Conservation (phyloP, 2,888 invertebrate species). For the Metallyticus violacea region DNA sequence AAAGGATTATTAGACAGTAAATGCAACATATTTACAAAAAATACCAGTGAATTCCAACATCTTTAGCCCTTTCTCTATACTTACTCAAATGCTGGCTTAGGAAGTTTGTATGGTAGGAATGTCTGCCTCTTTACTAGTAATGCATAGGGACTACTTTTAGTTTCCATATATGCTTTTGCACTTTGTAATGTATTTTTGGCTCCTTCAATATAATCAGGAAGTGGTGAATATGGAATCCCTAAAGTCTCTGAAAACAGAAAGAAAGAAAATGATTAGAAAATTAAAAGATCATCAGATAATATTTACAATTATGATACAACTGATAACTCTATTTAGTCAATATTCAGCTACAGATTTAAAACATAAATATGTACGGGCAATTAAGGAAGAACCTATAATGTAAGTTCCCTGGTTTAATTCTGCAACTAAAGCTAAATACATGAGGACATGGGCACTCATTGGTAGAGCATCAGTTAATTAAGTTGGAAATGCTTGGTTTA, state of each 20-base stretch:
- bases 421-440: too few species aligned
- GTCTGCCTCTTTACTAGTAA: slow-evolving; percentile 47
- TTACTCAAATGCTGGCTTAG: slow-evolving; percentile 33
- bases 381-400: too few species aligned
- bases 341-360: too few species aligned
- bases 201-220: slow-evolving; percentile 48
- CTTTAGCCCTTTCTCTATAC: too few species aligned
- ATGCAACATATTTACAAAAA: too few species aligned
- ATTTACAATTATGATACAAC: background rate
- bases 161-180: slow-evolving; percentile 46
- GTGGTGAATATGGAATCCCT: slow-evolving; percentile 42
- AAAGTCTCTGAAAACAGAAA: slow-evolving; percentile 39
- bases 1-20: too few species aligned
- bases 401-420: too few species aligned
- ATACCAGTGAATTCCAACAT: too few species aligned
- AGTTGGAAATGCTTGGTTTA: too few species aligned
- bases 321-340: background rate
- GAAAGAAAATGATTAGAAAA: background rate
- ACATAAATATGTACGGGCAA: too few species aligned
- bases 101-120: slow-evolving; percentile 43
- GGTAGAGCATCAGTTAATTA: too few species aligned
- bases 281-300: background rate
- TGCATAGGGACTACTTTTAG: slow-evolving; percentile 45
- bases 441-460: too few species aligned
- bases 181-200: slow-evolving; percentile 44